Evolutionary conservation across 2,888 invertebrate genomes (phyloP), one percentile per base, ranked within the genome.

Genomic region (Tachina grossa): DNA sequence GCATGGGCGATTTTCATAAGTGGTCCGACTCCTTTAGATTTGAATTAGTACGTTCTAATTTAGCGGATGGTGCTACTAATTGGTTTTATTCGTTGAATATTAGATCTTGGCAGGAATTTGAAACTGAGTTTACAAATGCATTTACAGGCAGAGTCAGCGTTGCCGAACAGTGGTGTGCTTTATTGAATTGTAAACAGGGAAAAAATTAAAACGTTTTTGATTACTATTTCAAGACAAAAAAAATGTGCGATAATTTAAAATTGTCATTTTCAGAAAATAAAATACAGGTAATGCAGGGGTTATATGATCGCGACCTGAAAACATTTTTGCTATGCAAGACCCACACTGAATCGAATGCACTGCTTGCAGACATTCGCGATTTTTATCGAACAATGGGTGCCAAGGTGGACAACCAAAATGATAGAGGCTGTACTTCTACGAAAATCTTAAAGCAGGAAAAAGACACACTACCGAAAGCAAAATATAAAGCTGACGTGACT

Each of bases 1-100:
- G 72, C 57, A 59, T 59, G 59, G 57, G 72, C 10, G 39, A 49
- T 16, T 31, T 49, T 0, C 59, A 49, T 19, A 61, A 74, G 31
- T 61, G 59, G 74, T 74, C 69, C 14, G 57, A 69, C 53, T 69
- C 72, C 5, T 72, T 72, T 59, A 19, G 72, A 59, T 31, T 72
- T 2, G 72, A 22, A 22, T 22, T 22, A 22, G 22, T 22, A 22
- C 22, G 22, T 22, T 22, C 22, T 22, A 22, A 22, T 22, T 22
- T 22, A 22, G 22, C 22, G 22, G 22, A 22, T 22, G 22, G 22
- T 22, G 22, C 22, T 22, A n/a, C 16, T 13, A 61, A 61, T 74
- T 61, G 61, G 61, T 59, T 61, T 61, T 49, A 74, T 61, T 61
- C 74, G 4, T 49, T 51, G 19, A 19, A 16, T 9, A 61, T 63